Base-by-base conservation (phyloP, 1,140 invertebrate genomes). In the Drosophila gunungcola region DNA sequence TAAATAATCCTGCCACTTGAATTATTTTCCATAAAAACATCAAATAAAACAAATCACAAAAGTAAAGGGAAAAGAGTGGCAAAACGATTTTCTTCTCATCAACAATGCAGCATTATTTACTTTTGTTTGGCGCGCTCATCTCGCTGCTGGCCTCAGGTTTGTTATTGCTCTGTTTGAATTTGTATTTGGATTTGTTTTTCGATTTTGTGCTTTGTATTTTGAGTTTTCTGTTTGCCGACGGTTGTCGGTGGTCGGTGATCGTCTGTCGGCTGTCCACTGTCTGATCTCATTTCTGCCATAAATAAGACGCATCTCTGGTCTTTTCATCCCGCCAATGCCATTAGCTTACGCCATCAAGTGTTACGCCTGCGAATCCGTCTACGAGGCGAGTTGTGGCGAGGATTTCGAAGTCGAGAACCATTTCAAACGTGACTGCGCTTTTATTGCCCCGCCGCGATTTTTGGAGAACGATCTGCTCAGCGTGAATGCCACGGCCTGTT, bases 371-470 rank as follows among this genome's bases (percentile, higher is more conserved):
- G 90, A 91, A 60, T 91, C 90, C 21, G 77, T 79, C 41, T 91
- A 90, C 53, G 83, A 91, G 51, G 21, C 60, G 5, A 73, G 63
- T 36, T 91, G 90, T 36, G 90, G 78, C 39, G 90, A 91, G 51
- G 70, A 91, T 51, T 91, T 91, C 51, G 73, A 78, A n/a, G 55
- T 63, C 43, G 90, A 90, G 54, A 79, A 90, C 27, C 64, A 91
- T 76, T 91, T 91, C 63, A 91, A 91, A 54, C 75, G 76, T 55
- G 90, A 91, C 69, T 91, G 90, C 51, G 73, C 78, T 52, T 82
- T 68, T n/a, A 88, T 78, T 25, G 86, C 86, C 7, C 90, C 90
- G 27, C 86, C 90, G 25, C 72, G 90, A 21, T 91, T 80, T 48
- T 34, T 91, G 51, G 80, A 78, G 10, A 74, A 53, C 29, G 83